A percentile compares a stretch with the other conserved stretches of the same genome.
Evolutionary conservation across 2,888 invertebrate species (phyloP).

Genomic region (Asteroscopus sphinx): DNA sequence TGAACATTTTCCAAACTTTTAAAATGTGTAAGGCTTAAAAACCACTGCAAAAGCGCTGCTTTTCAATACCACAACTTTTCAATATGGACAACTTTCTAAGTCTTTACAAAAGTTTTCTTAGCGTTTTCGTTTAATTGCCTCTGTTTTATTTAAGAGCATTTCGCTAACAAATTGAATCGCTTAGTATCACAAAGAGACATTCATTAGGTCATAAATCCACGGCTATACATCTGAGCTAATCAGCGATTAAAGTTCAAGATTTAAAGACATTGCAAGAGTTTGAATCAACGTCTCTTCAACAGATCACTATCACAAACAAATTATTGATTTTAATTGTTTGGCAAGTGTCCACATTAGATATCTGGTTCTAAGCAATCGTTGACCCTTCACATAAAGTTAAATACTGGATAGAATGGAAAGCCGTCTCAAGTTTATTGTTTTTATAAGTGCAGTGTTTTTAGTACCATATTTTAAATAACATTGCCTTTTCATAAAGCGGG

Average conservation of each 20-base stretch:
- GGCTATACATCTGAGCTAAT: conserved; percentile 54
- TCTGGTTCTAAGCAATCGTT: conserved; percentile 18
- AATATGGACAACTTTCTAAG: conserved; percentile 15
- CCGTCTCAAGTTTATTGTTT: not conserved
- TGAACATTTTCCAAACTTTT: conserved; percentile 31
- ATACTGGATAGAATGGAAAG: not conserved
- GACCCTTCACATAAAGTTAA: conserved; percentile 6
- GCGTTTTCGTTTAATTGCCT: conserved; percentile 23
- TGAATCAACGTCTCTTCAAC: conserved; percentile 40
- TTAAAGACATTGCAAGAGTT: conserved; percentile 49
- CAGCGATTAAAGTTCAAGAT: conserved; percentile 66
- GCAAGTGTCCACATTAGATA: conserved; percentile 48
- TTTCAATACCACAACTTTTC: conserved; percentile 21
- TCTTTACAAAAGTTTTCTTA: conserved; percentile 19
- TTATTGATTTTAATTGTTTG: conserved; percentile 56
- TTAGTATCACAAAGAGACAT: conserved; percentile 50
- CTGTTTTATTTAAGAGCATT: conserved; percentile 23
- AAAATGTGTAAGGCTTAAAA: conserved; percentile 23
- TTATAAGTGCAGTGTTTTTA: not conserved
- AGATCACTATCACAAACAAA: conserved; percentile 61
- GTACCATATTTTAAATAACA: not conserved
- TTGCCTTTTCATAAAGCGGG: conserved; percentile 5
- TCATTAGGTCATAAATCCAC: conserved; percentile 60
- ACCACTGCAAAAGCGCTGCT: conserved; percentile 26
- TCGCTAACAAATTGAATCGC: conserved; percentile 18